Evolutionary conservation across 2,888 invertebrate species (phyloP).

Genomic region (Apamea epomidion): DNA sequence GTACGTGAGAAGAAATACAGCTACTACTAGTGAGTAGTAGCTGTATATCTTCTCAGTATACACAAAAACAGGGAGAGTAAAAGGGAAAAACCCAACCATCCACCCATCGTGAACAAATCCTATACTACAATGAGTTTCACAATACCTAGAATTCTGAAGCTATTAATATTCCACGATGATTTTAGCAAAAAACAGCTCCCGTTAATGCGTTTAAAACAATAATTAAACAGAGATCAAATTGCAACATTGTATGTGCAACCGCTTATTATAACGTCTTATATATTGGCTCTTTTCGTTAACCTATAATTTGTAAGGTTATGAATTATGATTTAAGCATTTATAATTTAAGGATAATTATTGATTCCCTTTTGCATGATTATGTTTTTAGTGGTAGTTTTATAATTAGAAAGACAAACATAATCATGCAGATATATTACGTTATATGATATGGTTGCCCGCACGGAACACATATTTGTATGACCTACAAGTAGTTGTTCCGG

Average conservation of each 20-base stretch:
- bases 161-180: slow-evolving; percentile 54
- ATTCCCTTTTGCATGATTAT: slow-evolving; percentile 63
- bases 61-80: neutral
- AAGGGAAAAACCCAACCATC: neutral
- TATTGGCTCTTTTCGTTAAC: slow-evolving; percentile 72
- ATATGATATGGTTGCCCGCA: no score
- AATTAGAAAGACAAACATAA: slow-evolving; percentile 46
- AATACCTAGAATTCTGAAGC: slow-evolving; percentile 45
- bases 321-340: slow-evolving; percentile 73
- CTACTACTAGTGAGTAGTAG: no score
- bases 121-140: neutral
- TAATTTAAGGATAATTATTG: slow-evolving; percentile 70
- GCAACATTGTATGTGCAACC: slow-evolving; percentile 78
- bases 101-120: neutral
- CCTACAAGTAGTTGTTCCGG: no score
- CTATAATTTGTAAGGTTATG: slow-evolving; percentile 81
- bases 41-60: no score
- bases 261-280: slow-evolving; percentile 79
- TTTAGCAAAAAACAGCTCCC: slow-evolving; percentile 75
- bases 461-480: no score
- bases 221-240: slow-evolving; percentile 75
- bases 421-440: neutral
- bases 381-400: slow-evolving; percentile 40
- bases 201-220: slow-evolving; percentile 72
- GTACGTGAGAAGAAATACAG: no score